These are phyloP conservation scores for Astyanax mexicanus DNA, from an alignment of 2,797 vertebrate genomes.

Conservation along the genomic window DNA sequence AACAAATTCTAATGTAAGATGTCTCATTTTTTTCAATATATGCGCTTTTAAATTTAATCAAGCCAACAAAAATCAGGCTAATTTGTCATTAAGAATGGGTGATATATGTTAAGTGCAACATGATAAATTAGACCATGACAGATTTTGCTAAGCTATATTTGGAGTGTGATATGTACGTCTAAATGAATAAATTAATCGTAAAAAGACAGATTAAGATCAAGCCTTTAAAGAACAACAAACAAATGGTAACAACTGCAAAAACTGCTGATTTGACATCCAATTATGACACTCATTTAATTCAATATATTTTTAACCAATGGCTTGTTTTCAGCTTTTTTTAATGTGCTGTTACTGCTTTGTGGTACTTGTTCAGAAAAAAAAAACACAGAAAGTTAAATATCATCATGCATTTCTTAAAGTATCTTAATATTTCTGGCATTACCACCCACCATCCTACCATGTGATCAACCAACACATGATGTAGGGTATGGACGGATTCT, in stretches of 20 bases:
- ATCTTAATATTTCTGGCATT: background rate
- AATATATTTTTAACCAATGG: background rate
- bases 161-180: too few species aligned
- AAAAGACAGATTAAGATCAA: too few species aligned
- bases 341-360: background rate
- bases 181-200: too few species aligned
- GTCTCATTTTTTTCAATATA: background rate
- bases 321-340: background rate
- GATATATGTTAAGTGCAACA: background rate
- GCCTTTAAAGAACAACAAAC: too few species aligned
- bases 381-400: background rate
- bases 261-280: too few species aligned
- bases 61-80: background rate
- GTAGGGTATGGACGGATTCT: background rate
- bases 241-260: too few species aligned
- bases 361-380: background rate
- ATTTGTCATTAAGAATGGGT: background rate
- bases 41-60: background rate
- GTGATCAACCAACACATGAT: conserved; percentile 12
- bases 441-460: background rate
- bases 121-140: too few species aligned
- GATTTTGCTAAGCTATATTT: too few species aligned
- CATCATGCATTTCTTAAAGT: too few species aligned
- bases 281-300: too few species aligned
- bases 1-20: background rate